Base-by-base conservation (phyloP, 2,113 vertebrate species). In the Origma solitaria region DNA sequence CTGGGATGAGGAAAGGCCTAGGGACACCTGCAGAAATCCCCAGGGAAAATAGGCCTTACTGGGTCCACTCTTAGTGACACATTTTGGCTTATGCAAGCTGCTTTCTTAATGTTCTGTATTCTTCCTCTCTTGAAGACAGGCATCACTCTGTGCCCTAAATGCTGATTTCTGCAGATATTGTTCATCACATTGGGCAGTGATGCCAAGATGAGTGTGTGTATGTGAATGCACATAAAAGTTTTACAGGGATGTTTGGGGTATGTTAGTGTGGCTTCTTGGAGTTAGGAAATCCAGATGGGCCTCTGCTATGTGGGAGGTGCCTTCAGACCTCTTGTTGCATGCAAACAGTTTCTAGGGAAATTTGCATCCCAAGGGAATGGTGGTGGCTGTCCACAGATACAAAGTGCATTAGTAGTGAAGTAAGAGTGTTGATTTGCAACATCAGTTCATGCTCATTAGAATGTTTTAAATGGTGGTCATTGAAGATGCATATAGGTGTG, bases 201-300 rank as follows among this genome's bases (percentile, higher is more conserved):
- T 53, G 57, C 56, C 61, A 56, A 27, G 61, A 35, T 35, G 0
- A 53, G 37, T 5, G 2, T 73, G 65, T 11, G 17, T 0, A 0
- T 61, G 51, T 61, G 44, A 82, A 51, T 47, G 31, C 17, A 7
- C 2, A 4, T 42, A 62, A 68, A 60, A 81, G 24, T 49, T 54
- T 56, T 40, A 40, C 2, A 15, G 38, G 23, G 6, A 18, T 3
- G 6, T 33, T 23, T 31, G 20, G 10, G 1, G 1, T 33, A 7
- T 8, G 1, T 60, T 56, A 37, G 15, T 6, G 0, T 64, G n/a
- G 45, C 25, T 42, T 53, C 66, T 25, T 42, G 58, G 68, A 60
- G 27, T 49, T 65, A 30, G 61, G 21, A 33, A 38, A 82, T 42
- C 37, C 16, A 25, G 28, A 30, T 1, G 7, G 31, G 47, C 42